Conservation (phyloP, 2,797 vertebrate species). For the Philypnodon macrostomus region DNA sequence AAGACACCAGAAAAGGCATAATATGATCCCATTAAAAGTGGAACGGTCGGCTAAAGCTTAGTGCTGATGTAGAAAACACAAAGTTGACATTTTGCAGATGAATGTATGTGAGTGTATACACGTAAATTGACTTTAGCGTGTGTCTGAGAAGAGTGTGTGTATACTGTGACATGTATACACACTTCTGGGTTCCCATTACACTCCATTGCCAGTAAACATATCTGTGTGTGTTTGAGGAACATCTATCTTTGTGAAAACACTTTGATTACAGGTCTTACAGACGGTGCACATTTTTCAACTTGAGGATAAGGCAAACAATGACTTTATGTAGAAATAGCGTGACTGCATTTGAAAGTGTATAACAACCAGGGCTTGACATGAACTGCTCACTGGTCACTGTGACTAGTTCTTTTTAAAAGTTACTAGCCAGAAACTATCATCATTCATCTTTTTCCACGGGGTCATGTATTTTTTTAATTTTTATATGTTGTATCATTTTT, state of each 20-base stretch:
- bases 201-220: slow-evolving; percentile 20
- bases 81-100: slow-evolving; percentile 11
- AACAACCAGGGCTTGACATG: no score
- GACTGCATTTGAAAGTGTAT: not conserved
- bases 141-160: slow-evolving; percentile 28
- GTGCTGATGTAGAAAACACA: not conserved
- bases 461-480: no score
- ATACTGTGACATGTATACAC: slow-evolving; percentile 33
- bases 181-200: slow-evolving; percentile 54
- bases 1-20: no score
- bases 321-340: not conserved
- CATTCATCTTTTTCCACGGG: no score
- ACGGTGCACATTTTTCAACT: slow-evolving; percentile 1
- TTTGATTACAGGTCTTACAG: not conserved
- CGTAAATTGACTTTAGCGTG: slow-evolving; percentile 2
- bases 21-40: no score
- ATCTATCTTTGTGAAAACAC: slow-evolving; percentile 4
- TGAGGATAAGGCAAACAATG: not conserved
- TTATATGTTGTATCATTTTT: no score
- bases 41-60: not conserved
- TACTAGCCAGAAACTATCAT: no score
- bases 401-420: no score
- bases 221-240: slow-evolving; percentile 11
- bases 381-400: no score
- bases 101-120: slow-evolving; percentile 4